phyloP scores from a whole-genome alignment of 2,113 vertebrate genomes.

The Phyllostomus discolor region DNA sequence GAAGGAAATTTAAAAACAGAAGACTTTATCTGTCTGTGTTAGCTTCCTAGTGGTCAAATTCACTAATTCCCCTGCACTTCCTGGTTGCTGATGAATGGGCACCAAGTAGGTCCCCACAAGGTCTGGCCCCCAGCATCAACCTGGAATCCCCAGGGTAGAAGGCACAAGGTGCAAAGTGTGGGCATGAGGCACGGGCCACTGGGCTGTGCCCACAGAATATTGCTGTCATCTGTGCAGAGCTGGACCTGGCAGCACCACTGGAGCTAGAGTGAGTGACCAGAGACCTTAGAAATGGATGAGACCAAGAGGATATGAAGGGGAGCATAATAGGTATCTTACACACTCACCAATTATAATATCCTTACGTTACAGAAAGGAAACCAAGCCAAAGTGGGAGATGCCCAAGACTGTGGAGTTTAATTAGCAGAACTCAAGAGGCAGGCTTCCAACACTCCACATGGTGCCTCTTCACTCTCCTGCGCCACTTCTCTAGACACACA shows the following conservation, averaged over 20 bases:
- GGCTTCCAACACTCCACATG: not conserved
- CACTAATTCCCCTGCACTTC: not conserved
- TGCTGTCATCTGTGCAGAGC: not conserved
- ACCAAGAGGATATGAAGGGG: not conserved
- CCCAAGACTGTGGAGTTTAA: not conserved
- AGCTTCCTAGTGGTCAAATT: not conserved
- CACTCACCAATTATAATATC: not conserved
- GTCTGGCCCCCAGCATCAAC: not conserved
- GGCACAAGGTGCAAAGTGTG: not conserved
- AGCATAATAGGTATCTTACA: not conserved
- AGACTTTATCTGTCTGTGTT: not conserved
- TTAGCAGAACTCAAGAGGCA: not conserved
- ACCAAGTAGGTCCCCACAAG: not conserved
- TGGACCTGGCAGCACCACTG: not conserved
- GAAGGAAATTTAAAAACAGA: not conserved
- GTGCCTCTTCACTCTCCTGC: not conserved
- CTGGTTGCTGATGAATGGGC: not conserved
- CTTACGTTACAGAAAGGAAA: not conserved
- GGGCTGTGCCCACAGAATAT: not conserved
- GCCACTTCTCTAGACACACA: not conserved
- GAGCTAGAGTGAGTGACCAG: not conserved
- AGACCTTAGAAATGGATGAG: not conserved
- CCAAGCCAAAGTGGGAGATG: not conserved
- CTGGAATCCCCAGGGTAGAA: not conserved
- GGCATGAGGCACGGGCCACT: too few relatives aligned